Base-by-base conservation (phyloP, 2,113 vertebrate genomes). In the Galbula dea region DNA sequence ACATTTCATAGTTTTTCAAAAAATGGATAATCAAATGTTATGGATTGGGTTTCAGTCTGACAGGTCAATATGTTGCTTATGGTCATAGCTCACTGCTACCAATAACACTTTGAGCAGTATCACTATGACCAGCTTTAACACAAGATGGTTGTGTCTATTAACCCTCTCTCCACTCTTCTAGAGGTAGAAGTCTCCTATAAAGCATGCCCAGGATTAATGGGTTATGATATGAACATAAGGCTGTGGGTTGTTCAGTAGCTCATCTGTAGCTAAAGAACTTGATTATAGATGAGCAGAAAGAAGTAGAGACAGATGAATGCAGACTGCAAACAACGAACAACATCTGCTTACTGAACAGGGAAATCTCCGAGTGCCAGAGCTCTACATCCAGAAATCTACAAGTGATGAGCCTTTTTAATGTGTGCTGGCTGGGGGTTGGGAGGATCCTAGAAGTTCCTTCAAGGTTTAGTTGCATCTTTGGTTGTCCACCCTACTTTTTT, bases 261-360 rank as follows among this genome's bases (percentile, higher is more conserved):
- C 81, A 71, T 96, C 87, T 96, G 78, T 83, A 92, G 75, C 85
- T 94, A 67, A 78, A 91, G 85, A 94, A 89, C 85, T 89, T 86
- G 92, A 88, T 96, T 96, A 86, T 66, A n/a, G 78, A 89, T 83
- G 94, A 95, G 83, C 61, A 93, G 90, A 83, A 93, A 58, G 67
- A 86, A 81, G 76, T 14, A 74, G 81, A 92, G 74, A 77, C 65
- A 86, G 85, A 96, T 93, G 91, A 95, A 86, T 63, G 67, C 69
- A 87, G 82, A 43, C 72, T 91, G 84, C 72, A 79, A 69, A 93
- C 86, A 89, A 90, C 0, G 32, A 86, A 58, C 77, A 92, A 72
- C 93, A 96, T 87, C 89, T 92, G 89, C 89, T 85, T 41, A 39
- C 46, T 46, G 78, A 76, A 79, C 54, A 39, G 79, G 72, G 83